Conservation (phyloP, 2,113 vertebrate species). For the Solenodon paradoxus region DNA sequence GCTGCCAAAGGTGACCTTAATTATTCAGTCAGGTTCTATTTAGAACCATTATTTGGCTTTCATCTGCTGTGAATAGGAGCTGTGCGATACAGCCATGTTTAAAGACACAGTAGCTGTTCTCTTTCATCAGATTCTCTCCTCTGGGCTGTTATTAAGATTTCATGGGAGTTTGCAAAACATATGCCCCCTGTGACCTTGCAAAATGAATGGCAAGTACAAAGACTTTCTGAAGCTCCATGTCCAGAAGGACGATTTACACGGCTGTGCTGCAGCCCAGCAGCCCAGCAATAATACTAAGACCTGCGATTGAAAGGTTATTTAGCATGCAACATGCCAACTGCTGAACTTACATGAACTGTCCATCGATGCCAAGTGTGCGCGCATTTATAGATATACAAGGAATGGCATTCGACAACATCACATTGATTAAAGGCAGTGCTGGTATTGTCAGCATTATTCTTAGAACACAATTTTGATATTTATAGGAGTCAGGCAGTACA, state of each 20-base stretch:
- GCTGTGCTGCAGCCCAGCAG: background rate
- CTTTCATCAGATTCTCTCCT: slow-evolving; percentile 38
- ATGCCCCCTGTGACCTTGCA: slow-evolving; percentile 29
- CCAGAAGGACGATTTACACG: background rate
- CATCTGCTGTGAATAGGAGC: slow-evolving; percentile 18
- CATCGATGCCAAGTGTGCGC: background rate
- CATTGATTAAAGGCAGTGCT: background rate
- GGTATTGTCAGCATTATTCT: background rate
- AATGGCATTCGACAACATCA: background rate
- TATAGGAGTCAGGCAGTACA: background rate
- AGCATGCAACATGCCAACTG: slow-evolving; percentile 15
- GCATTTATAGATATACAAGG: background rate
- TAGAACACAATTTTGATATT: background rate
- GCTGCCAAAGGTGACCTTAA: slow-evolving; percentile 27
- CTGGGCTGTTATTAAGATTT: slow-evolving; percentile 60
- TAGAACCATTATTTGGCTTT: slow-evolving; percentile 22
- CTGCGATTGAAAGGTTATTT: background rate
- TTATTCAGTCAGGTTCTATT: slow-evolving; percentile 3
- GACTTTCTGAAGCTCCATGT: slow-evolving; percentile 30
- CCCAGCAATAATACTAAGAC: slow-evolving; percentile 17
- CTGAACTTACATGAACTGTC: background rate
- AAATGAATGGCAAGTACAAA: slow-evolving; percentile 47
- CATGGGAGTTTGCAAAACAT: slow-evolving; percentile 46
- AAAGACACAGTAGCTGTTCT: slow-evolving; percentile 1
- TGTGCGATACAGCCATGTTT: slow-evolving; percentile 18